Evolutionary conservation across 1,140 invertebrate species (phyloP).

Genomic region (Camponotus floridanus): DNA sequence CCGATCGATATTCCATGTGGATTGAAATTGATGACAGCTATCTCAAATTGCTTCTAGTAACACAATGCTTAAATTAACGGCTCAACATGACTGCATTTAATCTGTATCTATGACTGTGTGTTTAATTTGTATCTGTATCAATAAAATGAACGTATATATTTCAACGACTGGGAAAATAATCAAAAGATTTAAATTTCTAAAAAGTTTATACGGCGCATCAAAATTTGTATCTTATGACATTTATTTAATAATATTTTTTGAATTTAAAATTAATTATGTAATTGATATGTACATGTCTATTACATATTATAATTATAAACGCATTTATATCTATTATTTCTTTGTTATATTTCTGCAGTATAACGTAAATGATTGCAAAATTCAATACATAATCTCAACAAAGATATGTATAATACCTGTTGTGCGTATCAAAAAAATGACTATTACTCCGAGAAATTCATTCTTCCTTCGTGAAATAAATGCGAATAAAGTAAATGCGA

Average conservation of each 20-base stretch:
- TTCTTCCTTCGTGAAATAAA: background rate
- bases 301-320: background rate
- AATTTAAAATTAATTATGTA: background rate
- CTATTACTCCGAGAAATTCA: background rate
- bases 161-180: background rate
- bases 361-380: background rate
- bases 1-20: constrained; percentile 40
- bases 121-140: background rate
- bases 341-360: background rate
- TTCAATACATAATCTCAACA: background rate
- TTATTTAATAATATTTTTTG: background rate
- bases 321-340: background rate
- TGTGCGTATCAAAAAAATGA: too few species aligned
- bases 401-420: background rate
- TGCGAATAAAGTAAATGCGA: constrained; percentile 50
- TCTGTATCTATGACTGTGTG: background rate
- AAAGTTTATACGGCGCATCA: background rate
- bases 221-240: background rate
- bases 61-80: constrained; percentile 25
- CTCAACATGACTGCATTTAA: background rate
- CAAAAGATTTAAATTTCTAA: background rate
- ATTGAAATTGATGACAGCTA: constrained; percentile 51
- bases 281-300: background rate
- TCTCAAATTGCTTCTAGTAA: constrained; percentile 37
- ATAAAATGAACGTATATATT: background rate